A percentile compares a stretch with the other conserved stretches of the same genome.
phyloP scores from a whole-genome alignment of 2,888 invertebrate species.

The Encarsia formosa region DNA sequence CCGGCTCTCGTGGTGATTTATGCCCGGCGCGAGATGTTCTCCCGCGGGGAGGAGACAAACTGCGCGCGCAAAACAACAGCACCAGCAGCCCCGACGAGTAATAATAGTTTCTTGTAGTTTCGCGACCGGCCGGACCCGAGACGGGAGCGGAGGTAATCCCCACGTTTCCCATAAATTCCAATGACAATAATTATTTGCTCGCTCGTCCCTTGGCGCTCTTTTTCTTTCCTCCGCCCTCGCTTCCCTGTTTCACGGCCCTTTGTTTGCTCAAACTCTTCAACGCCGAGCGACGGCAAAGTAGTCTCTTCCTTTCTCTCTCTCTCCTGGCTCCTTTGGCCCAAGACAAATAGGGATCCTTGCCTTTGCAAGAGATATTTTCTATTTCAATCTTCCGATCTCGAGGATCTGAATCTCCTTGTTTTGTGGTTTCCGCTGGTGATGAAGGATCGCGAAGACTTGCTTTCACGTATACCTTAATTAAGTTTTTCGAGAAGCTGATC shows the following conservation, averaged over 20 bases:
- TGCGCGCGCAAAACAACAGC: constrained; percentile 37
- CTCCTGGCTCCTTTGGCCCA: not conserved
- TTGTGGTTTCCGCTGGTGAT: no score
- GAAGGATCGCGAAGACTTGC: no score
- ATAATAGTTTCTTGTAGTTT: constrained; percentile 45
- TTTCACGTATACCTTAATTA: no score
- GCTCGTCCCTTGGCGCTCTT: constrained; percentile 7
- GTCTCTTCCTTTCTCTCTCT: not conserved
- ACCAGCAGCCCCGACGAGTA: constrained; percentile 34
- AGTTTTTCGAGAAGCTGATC: no score
- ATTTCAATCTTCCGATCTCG: no score
- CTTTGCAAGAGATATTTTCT: no score
- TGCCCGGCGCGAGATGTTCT: constrained; percentile 21
- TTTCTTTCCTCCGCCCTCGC: not conserved
- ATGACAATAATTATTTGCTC: constrained; percentile 38
- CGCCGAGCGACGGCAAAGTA: no score
- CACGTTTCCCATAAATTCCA: constrained; percentile 35
- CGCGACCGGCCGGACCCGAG: constrained; percentile 20
- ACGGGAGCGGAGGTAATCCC: constrained; percentile 33
- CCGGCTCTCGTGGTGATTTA: constrained; percentile 33
- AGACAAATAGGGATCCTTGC: no score
- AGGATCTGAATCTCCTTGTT: no score
- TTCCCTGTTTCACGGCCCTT: no score
- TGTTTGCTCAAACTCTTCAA: not conserved
- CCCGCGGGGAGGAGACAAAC: constrained; percentile 30